These are phyloP conservation scores for Frankliniella intonsa DNA, from an alignment of 2,888 invertebrate genomes.

Conservation along the genomic window DNA sequence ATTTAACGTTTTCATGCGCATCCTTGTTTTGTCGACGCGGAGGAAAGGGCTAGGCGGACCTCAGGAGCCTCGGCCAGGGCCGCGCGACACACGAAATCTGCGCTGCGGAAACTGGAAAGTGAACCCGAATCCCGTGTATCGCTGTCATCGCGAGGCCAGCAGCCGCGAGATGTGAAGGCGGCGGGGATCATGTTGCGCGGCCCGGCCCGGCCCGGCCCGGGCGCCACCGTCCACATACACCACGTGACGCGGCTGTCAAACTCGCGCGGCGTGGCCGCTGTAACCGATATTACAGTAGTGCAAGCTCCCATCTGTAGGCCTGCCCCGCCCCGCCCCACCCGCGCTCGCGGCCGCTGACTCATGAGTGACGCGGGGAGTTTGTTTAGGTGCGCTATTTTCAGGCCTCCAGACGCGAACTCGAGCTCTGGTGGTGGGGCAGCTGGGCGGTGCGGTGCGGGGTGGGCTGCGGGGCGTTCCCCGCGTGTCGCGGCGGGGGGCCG, in stretches of 20 bases:
- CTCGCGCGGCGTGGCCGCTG: not conserved
- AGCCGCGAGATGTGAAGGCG: too few species aligned
- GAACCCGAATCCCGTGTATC: too few species aligned
- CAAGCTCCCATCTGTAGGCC: not conserved
- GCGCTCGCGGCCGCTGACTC: not conserved
- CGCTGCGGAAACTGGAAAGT: too few species aligned
- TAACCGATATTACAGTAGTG: not conserved
- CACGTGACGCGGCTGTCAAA: not conserved
- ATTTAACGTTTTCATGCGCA: too few species aligned
- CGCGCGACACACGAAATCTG: too few species aligned
- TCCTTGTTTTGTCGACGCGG: too few species aligned
- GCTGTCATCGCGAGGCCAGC: too few species aligned
- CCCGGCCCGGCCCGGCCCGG: not conserved
- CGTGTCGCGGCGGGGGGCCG: not conserved
- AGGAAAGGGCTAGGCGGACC: too few species aligned
- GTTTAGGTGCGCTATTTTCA: slow-evolving; percentile 20
- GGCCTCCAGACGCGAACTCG: slow-evolving; percentile 8
- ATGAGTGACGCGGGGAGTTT: slow-evolving; percentile 1
- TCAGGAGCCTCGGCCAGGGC: too few species aligned
- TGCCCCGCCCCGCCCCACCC: not conserved
- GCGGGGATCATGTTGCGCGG: not conserved
- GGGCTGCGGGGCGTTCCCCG: not conserved
- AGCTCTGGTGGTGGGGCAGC: not conserved
- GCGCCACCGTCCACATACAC: not conserved
- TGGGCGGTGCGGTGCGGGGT: not conserved